These are phyloP conservation scores for Varecia variegata DNA, from an alignment of 2,797 vertebrate species.

Conservation along the genomic window DNA sequence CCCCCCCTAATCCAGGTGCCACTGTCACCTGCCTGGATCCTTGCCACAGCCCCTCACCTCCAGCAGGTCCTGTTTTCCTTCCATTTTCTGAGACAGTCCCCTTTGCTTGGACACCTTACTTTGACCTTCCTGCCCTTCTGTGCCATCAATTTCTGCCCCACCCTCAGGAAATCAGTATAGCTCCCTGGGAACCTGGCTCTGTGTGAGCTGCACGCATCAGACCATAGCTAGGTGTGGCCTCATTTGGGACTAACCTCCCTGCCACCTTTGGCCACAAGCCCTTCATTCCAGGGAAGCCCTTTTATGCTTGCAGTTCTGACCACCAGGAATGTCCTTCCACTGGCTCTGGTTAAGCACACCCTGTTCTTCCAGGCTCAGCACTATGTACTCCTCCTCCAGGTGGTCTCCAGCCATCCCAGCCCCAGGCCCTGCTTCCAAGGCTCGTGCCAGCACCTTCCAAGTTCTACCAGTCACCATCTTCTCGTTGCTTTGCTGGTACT, in stretches of 20 bases:
- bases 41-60: too few species aligned
- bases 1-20: too few species aligned
- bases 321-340: neutral
- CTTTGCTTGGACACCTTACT: neutral
- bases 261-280: fast-evolving
- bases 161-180: fast-evolving
- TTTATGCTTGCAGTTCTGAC: neutral
- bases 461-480: neutral
- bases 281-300: neutral
- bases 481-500: neutral
- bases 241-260: neutral
- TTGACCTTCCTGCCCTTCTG: neutral
- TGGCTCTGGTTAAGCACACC: neutral
- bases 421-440: neutral
- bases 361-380: neutral
- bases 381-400: fast-evolving
- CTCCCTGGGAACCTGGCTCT: neutral
- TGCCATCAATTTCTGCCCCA: neutral
- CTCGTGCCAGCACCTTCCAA: fast-evolving
- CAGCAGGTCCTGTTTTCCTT: neutral
- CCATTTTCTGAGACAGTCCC: fast-evolving
- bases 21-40: neutral
- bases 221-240: neutral
- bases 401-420: neutral
- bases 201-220: neutral